These are phyloP conservation scores for Ceryle rudis DNA, from an alignment of 2,797 vertebrate species.

Conservation along the genomic window DNA sequence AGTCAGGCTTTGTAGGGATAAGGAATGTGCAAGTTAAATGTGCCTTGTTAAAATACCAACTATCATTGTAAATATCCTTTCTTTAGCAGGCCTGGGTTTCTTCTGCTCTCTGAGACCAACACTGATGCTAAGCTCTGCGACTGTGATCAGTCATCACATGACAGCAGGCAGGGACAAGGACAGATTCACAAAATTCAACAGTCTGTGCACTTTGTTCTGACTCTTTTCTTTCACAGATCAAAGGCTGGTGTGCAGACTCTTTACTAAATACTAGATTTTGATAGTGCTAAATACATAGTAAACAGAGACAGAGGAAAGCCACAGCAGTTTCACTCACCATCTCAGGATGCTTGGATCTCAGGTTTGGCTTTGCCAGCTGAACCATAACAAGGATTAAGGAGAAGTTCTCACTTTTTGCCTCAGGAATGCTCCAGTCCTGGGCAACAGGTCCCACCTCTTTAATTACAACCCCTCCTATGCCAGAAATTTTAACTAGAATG, in stretches of 20 bases:
- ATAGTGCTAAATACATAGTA: background rate
- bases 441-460: background rate
- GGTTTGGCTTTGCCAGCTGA: background rate
- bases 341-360: background rate
- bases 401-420: background rate
- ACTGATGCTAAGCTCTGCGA: background rate
- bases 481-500: constrained; percentile 13
- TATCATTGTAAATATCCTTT: background rate
- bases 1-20: background rate
- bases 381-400: background rate
- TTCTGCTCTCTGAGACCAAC: background rate
- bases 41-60: background rate
- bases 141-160: background rate
- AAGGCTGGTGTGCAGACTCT: background rate
- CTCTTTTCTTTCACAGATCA: background rate
- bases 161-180: background rate
- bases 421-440: background rate
- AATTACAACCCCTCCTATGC: background rate
- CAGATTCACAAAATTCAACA: background rate
- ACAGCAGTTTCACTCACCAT: background rate
- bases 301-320: background rate
- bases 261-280: background rate
- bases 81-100: background rate
- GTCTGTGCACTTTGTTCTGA: background rate
- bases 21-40: background rate